phyloP scores from a whole-genome alignment of 2,797 vertebrate species.

The Paedocypris micromegethes region DNA sequence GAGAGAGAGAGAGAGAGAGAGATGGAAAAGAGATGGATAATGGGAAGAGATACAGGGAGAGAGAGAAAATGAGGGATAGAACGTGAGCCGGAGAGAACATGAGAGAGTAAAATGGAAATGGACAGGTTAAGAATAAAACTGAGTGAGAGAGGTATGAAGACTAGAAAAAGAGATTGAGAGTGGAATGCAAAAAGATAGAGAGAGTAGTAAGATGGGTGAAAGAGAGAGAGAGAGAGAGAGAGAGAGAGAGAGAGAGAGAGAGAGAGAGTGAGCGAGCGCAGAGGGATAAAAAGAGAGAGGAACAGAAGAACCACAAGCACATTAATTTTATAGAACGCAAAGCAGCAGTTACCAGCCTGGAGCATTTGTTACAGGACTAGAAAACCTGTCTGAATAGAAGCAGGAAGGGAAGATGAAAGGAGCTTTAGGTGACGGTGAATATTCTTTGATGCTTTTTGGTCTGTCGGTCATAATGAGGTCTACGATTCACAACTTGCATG shows the following conservation, averaged over 20 bases:
- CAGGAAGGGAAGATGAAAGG: slow-evolving; percentile 37
- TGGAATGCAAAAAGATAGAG: slow-evolving; percentile 12
- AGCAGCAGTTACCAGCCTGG: slow-evolving; percentile 28
- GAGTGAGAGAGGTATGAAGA: neutral
- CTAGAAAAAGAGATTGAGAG: slow-evolving; percentile 8
- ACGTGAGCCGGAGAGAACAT: slow-evolving; percentile 6
- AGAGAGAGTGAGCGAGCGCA: neutral
- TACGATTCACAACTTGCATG: slow-evolving; percentile 19
- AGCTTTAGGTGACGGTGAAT: slow-evolving; percentile 29
- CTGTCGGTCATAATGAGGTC: slow-evolving; percentile 35
- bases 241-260: slow-evolving; percentile 8
- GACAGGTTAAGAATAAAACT: no score
- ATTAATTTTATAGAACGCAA: slow-evolving; percentile 36
- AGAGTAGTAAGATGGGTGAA: neutral
- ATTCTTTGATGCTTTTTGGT: slow-evolving; percentile 35
- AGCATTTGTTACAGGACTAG: slow-evolving; percentile 32
- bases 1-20: slow-evolving; percentile 5
- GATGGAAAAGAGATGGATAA: slow-evolving; percentile 11
- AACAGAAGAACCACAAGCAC: slow-evolving; percentile 33
- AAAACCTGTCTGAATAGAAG: slow-evolving; percentile 34
- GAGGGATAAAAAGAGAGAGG: neutral
- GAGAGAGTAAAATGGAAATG: slow-evolving; percentile 1
- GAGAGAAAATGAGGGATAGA: neutral
- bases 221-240: slow-evolving; percentile 8
- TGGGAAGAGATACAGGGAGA: neutral